Evolutionary conservation across 2,797 vertebrate species (phyloP), one percentile per base, ranked within the genome.

Genomic region (Hafferia zeledoni): DNA sequence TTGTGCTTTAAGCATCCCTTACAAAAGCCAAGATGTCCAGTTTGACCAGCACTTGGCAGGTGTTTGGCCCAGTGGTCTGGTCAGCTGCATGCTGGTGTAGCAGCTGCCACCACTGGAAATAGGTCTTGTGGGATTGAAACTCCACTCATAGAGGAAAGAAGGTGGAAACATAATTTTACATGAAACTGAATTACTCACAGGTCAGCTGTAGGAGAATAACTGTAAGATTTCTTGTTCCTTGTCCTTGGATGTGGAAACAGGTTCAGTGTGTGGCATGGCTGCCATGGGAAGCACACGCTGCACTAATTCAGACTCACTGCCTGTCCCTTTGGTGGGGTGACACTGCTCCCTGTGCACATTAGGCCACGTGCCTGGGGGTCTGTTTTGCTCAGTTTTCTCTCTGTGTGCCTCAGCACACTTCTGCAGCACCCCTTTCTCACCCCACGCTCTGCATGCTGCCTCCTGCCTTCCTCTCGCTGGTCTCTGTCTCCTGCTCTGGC

Each of bases 341-440:
- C 31, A 44, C 64, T 75, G n/a, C 27, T 81, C 71, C 55, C 20
- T 2, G 6, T n/a, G 50, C 0, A 0, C 2, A 0, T 41, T 56
- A 75, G 56, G 64, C 53, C 6, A 2, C 0, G 0, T 37, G 23
- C 59, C 67, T 67, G 22, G 41, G 55, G 56, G 9, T 11, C 19
- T 65, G 83, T 56, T 47, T 80, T 67, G 55, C 81, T 79, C 61
- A 37, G 60, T 55, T 96, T 77, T 89, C 39, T 75, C 43, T 74
- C 43, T 37, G 16, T 52, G 53, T 74, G 49, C 59, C 81, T 86
- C 10, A 2, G 77, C 46, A 25, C 12, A 1, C 59, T 60, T 63
- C 44, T 68, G 37, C 74, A 52, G 35, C 22, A 19, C 37, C 13
- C 0, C 69, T 39, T 53, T 41, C 70, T 82, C 52, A 43, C 49